Evolutionary conservation across 2,888 invertebrate genomes (phyloP).

Genomic region (Dasysyrphus tricinctus): DNA sequence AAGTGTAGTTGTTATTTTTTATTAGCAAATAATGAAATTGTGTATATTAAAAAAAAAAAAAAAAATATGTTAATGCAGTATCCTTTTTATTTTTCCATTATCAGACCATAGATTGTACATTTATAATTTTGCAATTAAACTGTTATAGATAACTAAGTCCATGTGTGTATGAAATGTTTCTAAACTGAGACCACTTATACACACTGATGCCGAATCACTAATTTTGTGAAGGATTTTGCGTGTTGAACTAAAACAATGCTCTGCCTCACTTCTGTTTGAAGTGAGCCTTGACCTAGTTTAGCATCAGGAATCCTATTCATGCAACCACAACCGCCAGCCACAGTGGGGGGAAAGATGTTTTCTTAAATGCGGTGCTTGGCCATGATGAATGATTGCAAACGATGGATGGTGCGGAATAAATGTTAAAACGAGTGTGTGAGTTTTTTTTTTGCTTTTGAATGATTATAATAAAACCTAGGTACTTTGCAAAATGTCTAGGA

Average conservation of each 20-base stretch:
- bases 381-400: slow-evolving; percentile 61
- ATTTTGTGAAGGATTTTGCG: slow-evolving; percentile 50
- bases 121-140: too few relatives aligned
- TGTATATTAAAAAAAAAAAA: not conserved
- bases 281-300: slow-evolving; percentile 72
- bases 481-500: not conserved
- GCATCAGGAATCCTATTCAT: slow-evolving; percentile 52
- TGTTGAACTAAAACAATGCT: slow-evolving; percentile 57
- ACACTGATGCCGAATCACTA: slow-evolving; percentile 10
- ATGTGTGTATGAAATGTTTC: not conserved
- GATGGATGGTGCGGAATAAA: slow-evolving; percentile 3
- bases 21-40: not conserved
- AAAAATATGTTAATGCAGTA: too few relatives aligned
- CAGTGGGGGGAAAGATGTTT: slow-evolving; percentile 54
- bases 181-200: slow-evolving; percentile 12
- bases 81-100: too few relatives aligned
- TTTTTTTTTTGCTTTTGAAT: not conserved
- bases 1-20: not conserved
- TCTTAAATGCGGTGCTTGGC: slow-evolving; percentile 54
- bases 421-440: not conserved
- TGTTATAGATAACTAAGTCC: too few relatives aligned
- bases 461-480: slow-evolving; percentile 13
- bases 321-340: slow-evolving; percentile 8
- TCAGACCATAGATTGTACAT: too few relatives aligned
- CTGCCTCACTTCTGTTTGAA: slow-evolving; percentile 44